Evolutionary conservation across 2,113 vertebrate species (phyloP), one percentile per base, ranked within the genome.

Genomic region (Tenebrosternarchus preto): DNA sequence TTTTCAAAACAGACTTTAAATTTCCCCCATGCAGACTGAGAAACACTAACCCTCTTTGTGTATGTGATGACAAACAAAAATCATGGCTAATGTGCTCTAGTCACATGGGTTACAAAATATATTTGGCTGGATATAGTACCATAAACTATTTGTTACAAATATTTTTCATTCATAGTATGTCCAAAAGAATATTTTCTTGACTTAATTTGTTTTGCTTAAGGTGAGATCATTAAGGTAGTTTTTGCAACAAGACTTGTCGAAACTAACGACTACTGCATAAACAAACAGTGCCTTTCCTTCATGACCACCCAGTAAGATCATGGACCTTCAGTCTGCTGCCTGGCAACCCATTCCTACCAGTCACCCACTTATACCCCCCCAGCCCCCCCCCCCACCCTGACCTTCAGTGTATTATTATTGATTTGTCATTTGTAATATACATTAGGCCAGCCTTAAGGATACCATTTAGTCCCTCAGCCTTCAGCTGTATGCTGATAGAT

Each of bases 1-100:
- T 53, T 77, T 77, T 77, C 53, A 59, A 84, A 55, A 60, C 78
- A 80, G 74, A 83, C 74, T 77, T 64, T 80, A 69, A 67, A 50
- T 70, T 81, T 63, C 55, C 39, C 69, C 71, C 63, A 22, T 81
- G 83, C 43, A 80, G 76, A 46, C 61, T 33, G 36, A 81, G 64
- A 80, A 76, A 68, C 50, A 84, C 74, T 75, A 57, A 57, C 53
- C 24, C 50, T 80, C 73, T 83, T 80, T 75, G 78, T 80, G 63
- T 55, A 80, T 63, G 8, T 73, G 76, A 57, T 73, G 69, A 53
- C 71, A 73, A 66, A 55, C 29, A 43, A 46, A 71, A 66, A 64
- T 29, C 29, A 36, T 43, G 19, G 31, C 20, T 66, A 73, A 53
- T 67, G 50, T 67, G 46, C 11, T 16, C 29, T 80, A 61, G 70